Conservation (phyloP, 2,797 vertebrate genomes). For the Poecilia wingei region DNA sequence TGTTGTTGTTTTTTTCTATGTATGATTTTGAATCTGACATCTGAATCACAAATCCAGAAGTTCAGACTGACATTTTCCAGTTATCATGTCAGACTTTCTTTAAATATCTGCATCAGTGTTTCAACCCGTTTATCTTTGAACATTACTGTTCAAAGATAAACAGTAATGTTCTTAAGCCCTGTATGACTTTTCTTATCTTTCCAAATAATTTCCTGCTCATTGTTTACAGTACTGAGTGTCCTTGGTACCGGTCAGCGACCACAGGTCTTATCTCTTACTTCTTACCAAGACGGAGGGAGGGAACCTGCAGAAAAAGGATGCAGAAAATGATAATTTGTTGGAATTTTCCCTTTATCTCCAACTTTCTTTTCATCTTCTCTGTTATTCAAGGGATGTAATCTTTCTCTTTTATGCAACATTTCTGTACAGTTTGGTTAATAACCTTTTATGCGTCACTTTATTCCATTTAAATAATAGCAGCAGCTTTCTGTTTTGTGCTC, state of each 20-base stretch:
- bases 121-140: background rate
- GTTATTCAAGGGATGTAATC: background rate
- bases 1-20: background rate
- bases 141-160: too few species aligned
- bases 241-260: constrained; percentile 1
- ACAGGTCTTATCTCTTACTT: constrained; percentile 7
- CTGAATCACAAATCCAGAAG: background rate
- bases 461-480: background rate
- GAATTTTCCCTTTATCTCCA: background rate
- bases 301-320: background rate
- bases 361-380: background rate
- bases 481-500: too few species aligned
- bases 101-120: constrained; percentile 1
- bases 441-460: background rate
- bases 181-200: constrained; percentile 27
- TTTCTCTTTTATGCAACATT: background rate
- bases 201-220: constrained; percentile 1
- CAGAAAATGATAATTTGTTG: constrained; percentile 6
- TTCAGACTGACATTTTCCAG: constrained; percentile 13
- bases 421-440: background rate
- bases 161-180: background rate
- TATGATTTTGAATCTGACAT: background rate
- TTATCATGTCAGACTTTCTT: background rate
- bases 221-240: constrained; percentile 24
- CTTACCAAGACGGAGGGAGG: constrained; percentile 15